Evolutionary conservation across 2,113 vertebrate species (phyloP), one percentile per base, ranked within the genome.

Genomic region (Nothocercus julius): DNA sequence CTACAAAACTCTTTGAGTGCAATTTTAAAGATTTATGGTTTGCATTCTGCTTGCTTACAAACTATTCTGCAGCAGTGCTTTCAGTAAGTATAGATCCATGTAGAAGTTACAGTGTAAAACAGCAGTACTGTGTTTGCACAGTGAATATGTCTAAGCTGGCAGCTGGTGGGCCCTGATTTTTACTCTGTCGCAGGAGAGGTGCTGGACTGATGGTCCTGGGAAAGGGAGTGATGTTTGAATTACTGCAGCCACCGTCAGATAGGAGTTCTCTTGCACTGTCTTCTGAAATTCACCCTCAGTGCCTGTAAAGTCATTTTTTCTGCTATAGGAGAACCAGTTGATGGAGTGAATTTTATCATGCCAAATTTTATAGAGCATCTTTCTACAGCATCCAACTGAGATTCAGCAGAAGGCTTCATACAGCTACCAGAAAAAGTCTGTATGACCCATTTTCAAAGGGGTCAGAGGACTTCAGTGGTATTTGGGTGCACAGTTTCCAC

Each of bases 341-440:
- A n/a, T 40, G 19, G 5, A 3, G 25, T 22, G 79, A 36, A 24
- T 18, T 78, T 34, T 78, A 25, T 38, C 27, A 8, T 44, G 20
- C 34, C 11, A 15, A 3, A 1, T 11, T 53, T 64, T 44, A 9
- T 15, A 30, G 58, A 20, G n/a, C 17, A 17, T 8, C 14, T 47
- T 3, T 15, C 34, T 25, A 3, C 18, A 36, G 2, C 0, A 0
- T 8, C 36, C 12, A 21, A 49, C 68, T 1, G 4, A 80, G 42
- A 40, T 10, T 34, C 14, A 80, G 63, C 68, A 69, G 80, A 1
- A 51, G 13, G 49, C 40, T 90, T 54, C 25, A 8, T 30, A 11
- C 15, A 34, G 28, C 76, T 69, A 34, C 40, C 63, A 27, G 0
- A 34, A 38, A 54, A 79, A 73, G 21, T 4, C 58, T 54, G 78